These are phyloP conservation scores for Orycteropus afer DNA, from an alignment of 2,113 vertebrate species.

Conservation along the genomic window DNA sequence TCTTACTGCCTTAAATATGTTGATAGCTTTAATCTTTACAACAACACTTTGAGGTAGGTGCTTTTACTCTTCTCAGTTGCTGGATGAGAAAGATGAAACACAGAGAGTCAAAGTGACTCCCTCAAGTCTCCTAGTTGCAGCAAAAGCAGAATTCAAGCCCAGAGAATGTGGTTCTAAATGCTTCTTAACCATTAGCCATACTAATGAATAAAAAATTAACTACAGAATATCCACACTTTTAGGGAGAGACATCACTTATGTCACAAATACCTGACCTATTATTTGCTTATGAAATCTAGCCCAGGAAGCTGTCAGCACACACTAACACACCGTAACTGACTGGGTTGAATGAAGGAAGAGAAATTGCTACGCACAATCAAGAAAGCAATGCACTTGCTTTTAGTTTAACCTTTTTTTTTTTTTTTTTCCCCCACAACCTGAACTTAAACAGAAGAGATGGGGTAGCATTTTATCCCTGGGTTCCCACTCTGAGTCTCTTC, in stretches of 20 bases:
- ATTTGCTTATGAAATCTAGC: background rate
- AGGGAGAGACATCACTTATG: background rate
- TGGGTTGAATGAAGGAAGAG: background rate
- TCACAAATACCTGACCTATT: background rate
- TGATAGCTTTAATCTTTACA: background rate
- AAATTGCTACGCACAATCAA: background rate
- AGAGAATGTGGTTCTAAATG: background rate
- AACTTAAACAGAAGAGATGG: constrained; percentile 38
- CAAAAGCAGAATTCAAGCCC: background rate
- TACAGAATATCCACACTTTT: background rate
- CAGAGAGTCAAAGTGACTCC: background rate
- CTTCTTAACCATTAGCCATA: background rate
- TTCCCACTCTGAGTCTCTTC: background rate
- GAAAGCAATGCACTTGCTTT: background rate
- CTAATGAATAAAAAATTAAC: background rate
- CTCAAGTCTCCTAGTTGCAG: too few species aligned
- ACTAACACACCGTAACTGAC: fast-evolving
- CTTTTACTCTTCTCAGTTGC: background rate
- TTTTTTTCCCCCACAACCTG: background rate
- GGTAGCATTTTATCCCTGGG: background rate
- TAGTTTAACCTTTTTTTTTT: background rate
- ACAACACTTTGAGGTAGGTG: fast-evolving
- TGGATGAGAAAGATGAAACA: background rate
- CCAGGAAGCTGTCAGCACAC: background rate
- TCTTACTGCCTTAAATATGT: background rate